Evolutionary conservation across 2,888 invertebrate genomes (phyloP), one percentile per base, ranked within the genome.

Genomic region (Drosophila mettleri): DNA sequence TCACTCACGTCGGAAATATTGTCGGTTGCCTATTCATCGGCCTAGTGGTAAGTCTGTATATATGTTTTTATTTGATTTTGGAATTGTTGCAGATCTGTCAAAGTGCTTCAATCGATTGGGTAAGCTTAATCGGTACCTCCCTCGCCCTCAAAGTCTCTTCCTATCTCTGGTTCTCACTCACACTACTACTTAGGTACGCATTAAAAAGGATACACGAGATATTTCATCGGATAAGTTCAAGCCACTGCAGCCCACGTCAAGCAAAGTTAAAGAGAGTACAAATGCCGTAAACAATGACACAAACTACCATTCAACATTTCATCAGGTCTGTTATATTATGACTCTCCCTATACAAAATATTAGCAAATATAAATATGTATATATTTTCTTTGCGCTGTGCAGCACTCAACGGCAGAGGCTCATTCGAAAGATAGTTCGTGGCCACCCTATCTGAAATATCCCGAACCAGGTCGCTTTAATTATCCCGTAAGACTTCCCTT

Each of bases 211-310:
- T 24, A 83, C 83, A 0, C 57, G 68, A 0, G 49, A 67, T 22
- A 74, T 83, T 45, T 71, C 83, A 18, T 70, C 85, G 33, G 54
- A 62, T 45, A 55, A 71, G 55, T 83, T 83, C 6, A 71, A 71
- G 55, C 84, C 83, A 0, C 49, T 83, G 9, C 31, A 20, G 48
- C 31, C 33, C 14, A 5, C 48, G 5, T 8, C 48, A 9, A 18
- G 0, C 12, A 31, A 12, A 31, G 3, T 0, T 2, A 16, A 48
- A 22, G 0, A 10, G 12, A 0, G 14, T 12, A 2, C 6, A 31
- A 0, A 24, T 39, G 1, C 33, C 33, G 0, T 22, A 34, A 7
- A 2, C 18, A 7, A 24, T 18, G n/a, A 18, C n/a, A 20, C 16
- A 14, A 39, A 57, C 34, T 12, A 16, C n/a, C 38, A 27, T 3